These are phyloP conservation scores for Eurypyga helias DNA, from an alignment of 2,113 vertebrate genomes.

Conservation along the genomic window DNA sequence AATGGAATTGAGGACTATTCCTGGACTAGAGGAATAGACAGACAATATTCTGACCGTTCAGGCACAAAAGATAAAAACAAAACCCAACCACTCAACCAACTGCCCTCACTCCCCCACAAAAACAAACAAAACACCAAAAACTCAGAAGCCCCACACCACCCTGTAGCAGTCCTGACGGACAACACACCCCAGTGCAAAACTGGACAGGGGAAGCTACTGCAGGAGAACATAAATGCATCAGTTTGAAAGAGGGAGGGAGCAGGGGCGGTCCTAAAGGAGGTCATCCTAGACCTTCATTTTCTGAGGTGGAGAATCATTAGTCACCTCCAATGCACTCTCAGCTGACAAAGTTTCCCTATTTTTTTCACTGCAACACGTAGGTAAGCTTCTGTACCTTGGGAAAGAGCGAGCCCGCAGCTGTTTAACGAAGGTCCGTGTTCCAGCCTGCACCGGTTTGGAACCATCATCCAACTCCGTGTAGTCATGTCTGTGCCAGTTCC, in stretches of 20 bases:
- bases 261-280: background rate
- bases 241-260: background rate
- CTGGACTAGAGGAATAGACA: background rate
- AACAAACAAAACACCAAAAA: background rate
- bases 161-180: background rate
- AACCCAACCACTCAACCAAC: background rate
- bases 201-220: background rate
- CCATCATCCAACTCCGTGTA: constrained; percentile 92
- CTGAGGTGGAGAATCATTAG: background rate
- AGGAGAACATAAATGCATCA: background rate
- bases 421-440: constrained; percentile 90
- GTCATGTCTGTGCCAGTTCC: constrained; percentile 97
- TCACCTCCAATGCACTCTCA: background rate
- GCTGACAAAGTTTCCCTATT: accelerated
- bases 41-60: background rate
- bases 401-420: constrained; percentile 88
- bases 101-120: background rate
- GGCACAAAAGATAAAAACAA: background rate
- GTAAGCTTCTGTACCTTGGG: constrained; percentile 81
- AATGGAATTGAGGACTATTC: background rate
- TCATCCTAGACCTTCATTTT: background rate
- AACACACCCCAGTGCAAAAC: background rate
- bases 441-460: constrained; percentile 92
- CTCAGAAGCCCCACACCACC: background rate
- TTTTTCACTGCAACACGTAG: accelerated